These are phyloP conservation scores for Salarias fasciatus DNA, from an alignment of 2,797 vertebrate species.

Conservation along the genomic window DNA sequence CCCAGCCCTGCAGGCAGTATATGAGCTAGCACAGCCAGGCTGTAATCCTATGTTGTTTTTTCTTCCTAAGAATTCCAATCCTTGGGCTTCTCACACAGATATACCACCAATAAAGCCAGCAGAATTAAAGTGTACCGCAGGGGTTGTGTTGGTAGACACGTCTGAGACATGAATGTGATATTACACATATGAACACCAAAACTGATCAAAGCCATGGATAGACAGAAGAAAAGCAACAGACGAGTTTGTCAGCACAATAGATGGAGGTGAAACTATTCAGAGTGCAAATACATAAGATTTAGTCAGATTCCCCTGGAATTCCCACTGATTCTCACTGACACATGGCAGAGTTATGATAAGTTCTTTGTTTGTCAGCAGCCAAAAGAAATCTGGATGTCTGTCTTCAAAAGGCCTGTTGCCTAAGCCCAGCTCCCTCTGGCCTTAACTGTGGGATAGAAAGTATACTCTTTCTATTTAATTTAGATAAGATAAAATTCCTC, in stretches of 20 bases:
- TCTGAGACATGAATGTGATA: slow-evolving; percentile 3
- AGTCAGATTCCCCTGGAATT: too few relatives aligned
- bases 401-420: background rate
- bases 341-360: too few relatives aligned
- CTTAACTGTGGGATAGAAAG: slow-evolving; percentile 31
- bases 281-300: slow-evolving; percentile 10
- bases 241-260: background rate
- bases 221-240: slow-evolving; percentile 4
- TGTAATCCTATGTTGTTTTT: slow-evolving; percentile 1
- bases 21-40: slow-evolving; percentile 24
- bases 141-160: slow-evolving; percentile 19
- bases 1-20: slow-evolving; percentile 18
- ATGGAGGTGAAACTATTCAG: background rate
- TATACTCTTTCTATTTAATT: slow-evolving; percentile 42
- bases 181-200: slow-evolving; percentile 9
- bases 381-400: too few relatives aligned
- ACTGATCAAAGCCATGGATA: background rate
- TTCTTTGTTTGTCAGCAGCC: too few relatives aligned
- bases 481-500: slow-evolving; percentile 18
- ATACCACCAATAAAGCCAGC: slow-evolving; percentile 8
- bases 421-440: slow-evolving; percentile 2
- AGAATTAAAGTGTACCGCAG: slow-evolving; percentile 9
- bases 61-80: slow-evolving; percentile 9
- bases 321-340: too few relatives aligned
- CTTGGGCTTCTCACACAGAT: slow-evolving; percentile 5